phyloP scores from a whole-genome alignment of 2,113 vertebrate genomes.

The Vimba vimba region DNA sequence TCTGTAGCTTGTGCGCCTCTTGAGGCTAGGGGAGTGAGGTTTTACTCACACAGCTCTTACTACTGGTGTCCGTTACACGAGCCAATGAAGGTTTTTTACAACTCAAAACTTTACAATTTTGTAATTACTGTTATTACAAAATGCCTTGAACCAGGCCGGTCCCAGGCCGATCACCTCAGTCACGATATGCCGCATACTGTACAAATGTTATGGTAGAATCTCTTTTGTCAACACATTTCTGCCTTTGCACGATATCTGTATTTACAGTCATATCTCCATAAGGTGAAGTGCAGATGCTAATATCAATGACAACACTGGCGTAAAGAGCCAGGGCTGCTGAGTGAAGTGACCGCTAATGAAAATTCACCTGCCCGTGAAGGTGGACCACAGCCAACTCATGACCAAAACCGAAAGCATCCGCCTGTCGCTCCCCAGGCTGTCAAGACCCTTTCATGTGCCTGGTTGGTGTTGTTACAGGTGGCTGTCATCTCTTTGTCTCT shows the following conservation, averaged over 20 bases:
- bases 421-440: neutral
- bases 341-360: slow-evolving; percentile 9
- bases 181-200: neutral
- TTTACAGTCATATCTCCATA: too few relatives aligned
- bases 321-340: neutral
- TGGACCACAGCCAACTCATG: neutral
- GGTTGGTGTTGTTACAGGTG: slow-evolving; percentile 55
- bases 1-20: too few relatives aligned
- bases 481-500: slow-evolving; percentile 37
- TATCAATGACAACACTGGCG: slow-evolving; percentile 6
- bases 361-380: slow-evolving; percentile 38
- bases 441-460: slow-evolving; percentile 40
- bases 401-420: neutral
- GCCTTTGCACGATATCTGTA: too few relatives aligned
- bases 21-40: too few relatives aligned
- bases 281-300: neutral
- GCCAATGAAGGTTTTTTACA: too few relatives aligned
- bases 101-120: too few relatives aligned
- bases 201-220: neutral
- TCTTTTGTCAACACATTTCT: neutral
- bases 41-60: too few relatives aligned
- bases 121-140: neutral
- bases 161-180: neutral
- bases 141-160: neutral
- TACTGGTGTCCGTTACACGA: too few relatives aligned